Conservation (phyloP, 2,888 invertebrate genomes). For the Iphiclides podalirius region DNA sequence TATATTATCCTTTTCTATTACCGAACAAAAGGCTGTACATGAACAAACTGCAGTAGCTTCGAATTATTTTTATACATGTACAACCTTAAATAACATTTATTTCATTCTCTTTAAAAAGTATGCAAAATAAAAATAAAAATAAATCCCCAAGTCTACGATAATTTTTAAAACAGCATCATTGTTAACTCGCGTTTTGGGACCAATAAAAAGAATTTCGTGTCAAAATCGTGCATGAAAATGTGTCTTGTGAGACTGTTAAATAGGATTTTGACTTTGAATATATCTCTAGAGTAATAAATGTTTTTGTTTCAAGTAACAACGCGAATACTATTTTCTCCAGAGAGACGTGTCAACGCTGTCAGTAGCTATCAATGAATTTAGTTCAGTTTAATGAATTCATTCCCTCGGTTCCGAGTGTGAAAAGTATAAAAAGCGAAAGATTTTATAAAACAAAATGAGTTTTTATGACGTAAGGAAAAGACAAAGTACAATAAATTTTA, state of each 20-base stretch:
- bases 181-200: not conserved
- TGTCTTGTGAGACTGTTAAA: not conserved
- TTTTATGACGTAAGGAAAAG: too few species aligned
- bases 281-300: not conserved
- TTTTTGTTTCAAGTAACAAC: not conserved
- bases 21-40: not conserved
- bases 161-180: not conserved
- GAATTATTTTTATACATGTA: too few species aligned
- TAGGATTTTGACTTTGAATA: conserved; percentile 1
- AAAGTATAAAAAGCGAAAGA: too few species aligned
- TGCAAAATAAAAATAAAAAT: not conserved
- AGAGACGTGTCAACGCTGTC: not conserved
- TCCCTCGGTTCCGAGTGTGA: not conserved
- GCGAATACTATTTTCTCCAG: not conserved
- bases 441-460: too few species aligned
- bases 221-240: conserved; percentile 6
- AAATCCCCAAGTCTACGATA: not conserved
- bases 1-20: not conserved
- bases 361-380: not conserved
- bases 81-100: too few species aligned
- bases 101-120: not conserved
- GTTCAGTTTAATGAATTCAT: not conserved
- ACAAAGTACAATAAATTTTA: too few species aligned
- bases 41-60: too few species aligned
- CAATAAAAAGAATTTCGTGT: conserved; percentile 1